Conservation (phyloP, 2,113 vertebrate species). For the Tetrax tetrax region DNA sequence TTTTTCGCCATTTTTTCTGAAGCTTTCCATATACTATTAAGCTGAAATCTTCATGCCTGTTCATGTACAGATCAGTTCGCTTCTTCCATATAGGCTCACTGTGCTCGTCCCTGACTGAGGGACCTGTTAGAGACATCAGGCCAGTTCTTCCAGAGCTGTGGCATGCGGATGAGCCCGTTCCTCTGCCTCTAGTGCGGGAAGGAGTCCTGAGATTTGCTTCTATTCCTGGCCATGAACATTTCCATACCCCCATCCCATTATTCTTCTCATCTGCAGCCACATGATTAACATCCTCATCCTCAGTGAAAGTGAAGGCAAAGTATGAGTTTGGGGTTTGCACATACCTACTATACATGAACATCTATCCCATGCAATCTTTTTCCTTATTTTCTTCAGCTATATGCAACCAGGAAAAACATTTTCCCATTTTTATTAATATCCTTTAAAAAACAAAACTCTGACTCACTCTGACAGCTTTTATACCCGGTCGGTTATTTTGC, state of each 20-base stretch:
- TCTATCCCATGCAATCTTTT: neutral
- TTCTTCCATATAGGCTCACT: neutral
- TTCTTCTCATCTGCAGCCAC: conserved; percentile 21
- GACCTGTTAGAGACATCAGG: conserved; percentile 23
- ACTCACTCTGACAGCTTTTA: neutral
- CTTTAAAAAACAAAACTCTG: neutral
- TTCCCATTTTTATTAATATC: neutral
- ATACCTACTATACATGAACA: neutral
- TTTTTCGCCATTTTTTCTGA: neutral
- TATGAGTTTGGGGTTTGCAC: neutral
- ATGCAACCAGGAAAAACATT: neutral
- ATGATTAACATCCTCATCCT: conserved; percentile 4
- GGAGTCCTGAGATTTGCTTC: conserved; percentile 23
- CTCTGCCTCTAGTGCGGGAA: conserved; percentile 32
- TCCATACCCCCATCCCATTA: conserved; percentile 20
- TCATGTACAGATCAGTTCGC: conserved; percentile 34
- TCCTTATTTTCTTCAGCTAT: neutral
- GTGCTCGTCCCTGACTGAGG: conserved; percentile 16
- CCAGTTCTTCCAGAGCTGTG: conserved; percentile 60
- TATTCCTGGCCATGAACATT: neutral
- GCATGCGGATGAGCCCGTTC: conserved; percentile 60
- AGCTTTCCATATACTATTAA: neutral
- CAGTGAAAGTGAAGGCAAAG: conserved; percentile 8
- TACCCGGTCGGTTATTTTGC: rapidly evolving
- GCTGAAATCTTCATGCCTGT: conserved; percentile 29